Evolutionary conservation across 2,888 invertebrate species (phyloP).

Genomic region (Halocaridina rubra): DNA sequence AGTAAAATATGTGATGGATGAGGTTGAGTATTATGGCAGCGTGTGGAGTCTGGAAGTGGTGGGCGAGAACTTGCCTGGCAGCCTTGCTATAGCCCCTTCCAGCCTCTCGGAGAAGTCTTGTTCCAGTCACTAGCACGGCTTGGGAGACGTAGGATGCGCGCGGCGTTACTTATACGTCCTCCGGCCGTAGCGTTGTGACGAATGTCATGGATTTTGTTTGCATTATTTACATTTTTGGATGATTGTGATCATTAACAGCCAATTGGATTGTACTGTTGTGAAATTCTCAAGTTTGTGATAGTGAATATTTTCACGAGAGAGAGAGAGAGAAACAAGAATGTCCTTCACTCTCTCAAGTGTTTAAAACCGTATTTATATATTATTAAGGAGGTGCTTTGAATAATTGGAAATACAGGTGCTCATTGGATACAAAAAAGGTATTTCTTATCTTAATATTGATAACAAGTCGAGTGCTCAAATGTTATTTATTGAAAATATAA

Average conservation of each 20-base stretch:
- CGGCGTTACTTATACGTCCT: neutral
- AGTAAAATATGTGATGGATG: neutral
- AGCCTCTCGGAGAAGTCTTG: slow-evolving; percentile 4
- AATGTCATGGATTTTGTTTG: neutral
- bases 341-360: neutral
- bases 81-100: neutral
- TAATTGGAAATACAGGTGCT: neutral
- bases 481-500: no score
- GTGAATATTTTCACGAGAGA: no score
- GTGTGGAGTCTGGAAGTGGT: slow-evolving; percentile 6
- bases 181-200: slow-evolving; percentile 2
- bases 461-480: no score
- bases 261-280: no score
- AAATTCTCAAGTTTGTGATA: no score
- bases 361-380: neutral
- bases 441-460: neutral
- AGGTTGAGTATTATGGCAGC: neutral
- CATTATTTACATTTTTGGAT: neutral
- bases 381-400: neutral
- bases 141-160: neutral
- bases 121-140: slow-evolving; percentile 10
- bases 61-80: neutral
- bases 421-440: neutral
- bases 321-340: neutral
- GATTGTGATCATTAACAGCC: neutral